Base-by-base conservation (phyloP, 2,888 invertebrate species). In the Netelia virgata region DNA sequence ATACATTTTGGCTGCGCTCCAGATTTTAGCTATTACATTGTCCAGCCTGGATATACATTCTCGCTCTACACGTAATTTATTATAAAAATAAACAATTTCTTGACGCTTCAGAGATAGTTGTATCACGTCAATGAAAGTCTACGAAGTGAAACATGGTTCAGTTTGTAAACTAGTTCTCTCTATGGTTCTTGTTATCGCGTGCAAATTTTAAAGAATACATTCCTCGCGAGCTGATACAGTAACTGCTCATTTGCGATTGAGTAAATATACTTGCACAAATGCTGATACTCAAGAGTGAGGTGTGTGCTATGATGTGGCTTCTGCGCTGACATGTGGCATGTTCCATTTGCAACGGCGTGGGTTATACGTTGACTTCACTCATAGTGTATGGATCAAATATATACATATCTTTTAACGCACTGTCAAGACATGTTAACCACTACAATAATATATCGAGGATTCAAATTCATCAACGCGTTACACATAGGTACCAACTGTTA, bases 201-300 rank as follows among this genome's bases (percentile, higher is more conserved):
- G 57, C 23, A 20, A 18, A 68, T 50, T 36, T 18, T 47, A 10
- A 43, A 47, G 20, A 16, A 68, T 76, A 59, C 16, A 53, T 36
- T 11, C 41, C n/a, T 11, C 14, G 20, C 11, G 53, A 6, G 14
- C 20, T 10, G 20, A 41, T 16, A 43, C 11, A 47, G 57, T 47
- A 57, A 18, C 36, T 16, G 36, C 55, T 36, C 55, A n/a, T 53
- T 59, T 76, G 41, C n/a, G 23, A 76, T 76, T 57, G 43, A 43
- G 41, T n/a, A 76, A 53, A 76, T 57, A 47, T 66, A 76, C 23
- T 57, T 68, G 76, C 66, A 68, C 57, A 41, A 57, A 23, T 23
- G 76, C n/a, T n/a, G 55, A 43, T 11, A 57, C 5, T 47, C 47
- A 14, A 2, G 9, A 14, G 47, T 47, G 6, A 3, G 14, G 47